Conservation (phyloP, 2,888 invertebrate genomes). For the Campoplex capitator region DNA sequence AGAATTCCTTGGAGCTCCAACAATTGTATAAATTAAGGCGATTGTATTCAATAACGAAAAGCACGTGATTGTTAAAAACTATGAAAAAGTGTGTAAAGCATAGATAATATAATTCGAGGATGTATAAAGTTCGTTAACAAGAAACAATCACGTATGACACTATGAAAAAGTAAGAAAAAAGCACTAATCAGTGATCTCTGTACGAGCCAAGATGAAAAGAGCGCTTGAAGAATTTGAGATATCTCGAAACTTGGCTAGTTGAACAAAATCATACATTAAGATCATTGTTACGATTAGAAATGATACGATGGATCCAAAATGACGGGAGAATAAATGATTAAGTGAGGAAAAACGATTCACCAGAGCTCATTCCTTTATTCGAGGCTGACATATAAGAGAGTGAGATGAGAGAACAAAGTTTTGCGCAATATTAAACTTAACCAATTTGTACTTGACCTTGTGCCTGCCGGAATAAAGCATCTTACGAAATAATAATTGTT, state of each 20-base stretch:
- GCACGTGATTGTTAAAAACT: slow-evolving; percentile 13
- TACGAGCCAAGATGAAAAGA: slow-evolving; percentile 18
- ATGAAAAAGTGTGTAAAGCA: not conserved
- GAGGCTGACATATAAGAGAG: not conserved
- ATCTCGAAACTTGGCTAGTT: not conserved
- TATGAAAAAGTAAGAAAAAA: not conserved
- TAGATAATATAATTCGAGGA: slow-evolving; percentile 27
- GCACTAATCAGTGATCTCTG: slow-evolving; percentile 21
- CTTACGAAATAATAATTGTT: slow-evolving; percentile 21
- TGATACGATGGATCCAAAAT: slow-evolving; percentile 13
- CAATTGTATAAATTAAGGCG: not conserved
- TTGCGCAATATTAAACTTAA: slow-evolving; percentile 46
- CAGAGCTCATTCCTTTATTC: not conserved
- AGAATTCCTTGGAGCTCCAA: not conserved
- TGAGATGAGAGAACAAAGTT: not conserved
- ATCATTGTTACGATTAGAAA: slow-evolving; percentile 47
- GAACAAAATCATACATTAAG: slow-evolving; percentile 31
- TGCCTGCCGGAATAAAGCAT: slow-evolving; percentile 23
- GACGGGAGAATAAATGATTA: not conserved
- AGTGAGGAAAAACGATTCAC: slow-evolving; percentile 21
- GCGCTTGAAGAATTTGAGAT: slow-evolving; percentile 12
- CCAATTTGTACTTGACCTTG: slow-evolving; percentile 59
- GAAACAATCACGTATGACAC: not conserved
- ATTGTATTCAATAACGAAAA: not conserved
- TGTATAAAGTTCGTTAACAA: slow-evolving; percentile 15